Conservation (phyloP, 2,888 invertebrate genomes). For the Agrotis ipsilon region DNA sequence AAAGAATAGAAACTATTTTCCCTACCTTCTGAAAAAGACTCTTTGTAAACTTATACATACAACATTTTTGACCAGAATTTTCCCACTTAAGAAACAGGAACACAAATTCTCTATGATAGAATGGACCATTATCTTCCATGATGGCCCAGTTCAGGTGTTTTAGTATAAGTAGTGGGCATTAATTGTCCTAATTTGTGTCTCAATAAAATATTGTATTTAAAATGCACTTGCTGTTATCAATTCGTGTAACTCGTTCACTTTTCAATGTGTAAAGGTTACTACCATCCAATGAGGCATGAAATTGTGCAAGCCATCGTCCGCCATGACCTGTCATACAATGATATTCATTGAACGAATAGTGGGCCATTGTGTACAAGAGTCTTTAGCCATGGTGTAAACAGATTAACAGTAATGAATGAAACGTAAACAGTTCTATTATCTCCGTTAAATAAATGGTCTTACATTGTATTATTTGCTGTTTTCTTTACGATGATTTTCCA, state of each 20-base stretch:
- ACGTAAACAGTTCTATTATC: conserved; percentile 15
- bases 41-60: no score
- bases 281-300: conserved; percentile 25
- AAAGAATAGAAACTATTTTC: neutral
- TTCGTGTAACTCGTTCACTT: neutral
- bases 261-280: neutral
- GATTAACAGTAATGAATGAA: conserved; percentile 37
- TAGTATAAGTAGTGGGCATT: neutral
- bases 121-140: neutral
- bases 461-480: conserved; percentile 21
- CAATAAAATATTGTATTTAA: neutral
- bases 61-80: neutral
- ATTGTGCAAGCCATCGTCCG: conserved; percentile 24
- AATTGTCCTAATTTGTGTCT: neutral
- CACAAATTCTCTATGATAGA: neutral
- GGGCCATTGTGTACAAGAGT: conserved; percentile 30
- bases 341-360: conserved; percentile 20
- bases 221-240: neutral
- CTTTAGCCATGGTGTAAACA: conserved; percentile 26
- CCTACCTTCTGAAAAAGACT: neutral
- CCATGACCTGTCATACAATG: conserved; percentile 24
- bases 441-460: conserved; percentile 42
- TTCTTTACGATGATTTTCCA: conserved; percentile 17
- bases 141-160: neutral
- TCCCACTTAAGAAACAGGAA: neutral